Percentiles rank a stretch among this genome's conserved stretches.
Conservation (phyloP, 2,797 vertebrate genomes). For the Australoheros facetus region DNA sequence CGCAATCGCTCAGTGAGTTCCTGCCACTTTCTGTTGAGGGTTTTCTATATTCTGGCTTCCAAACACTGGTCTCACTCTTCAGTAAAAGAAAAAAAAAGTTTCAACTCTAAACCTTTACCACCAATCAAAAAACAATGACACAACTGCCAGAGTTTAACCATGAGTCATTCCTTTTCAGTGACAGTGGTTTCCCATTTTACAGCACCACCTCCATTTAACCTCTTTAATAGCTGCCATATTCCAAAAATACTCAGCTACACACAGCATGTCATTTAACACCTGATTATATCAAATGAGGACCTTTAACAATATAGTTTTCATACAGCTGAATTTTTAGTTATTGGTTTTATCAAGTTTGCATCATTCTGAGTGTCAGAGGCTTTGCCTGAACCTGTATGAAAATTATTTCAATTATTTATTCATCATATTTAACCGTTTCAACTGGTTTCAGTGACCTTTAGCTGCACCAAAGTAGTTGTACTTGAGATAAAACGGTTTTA, state of each 20-base stretch:
- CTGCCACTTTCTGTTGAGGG: not conserved
- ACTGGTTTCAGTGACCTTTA: not conserved
- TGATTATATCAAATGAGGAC: not conserved
- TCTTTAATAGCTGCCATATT: not conserved
- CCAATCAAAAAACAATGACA: slow-evolving; percentile 16
- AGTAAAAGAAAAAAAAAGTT: not conserved
- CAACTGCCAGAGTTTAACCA: not conserved
- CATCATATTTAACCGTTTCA: not conserved
- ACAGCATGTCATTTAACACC: no score
- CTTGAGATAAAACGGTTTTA: no score
- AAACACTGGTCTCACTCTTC: not conserved
- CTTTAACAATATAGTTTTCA: not conserved
- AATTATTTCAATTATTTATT: not conserved
- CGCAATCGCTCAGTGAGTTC: slow-evolving; percentile 23
- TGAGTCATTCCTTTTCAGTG: not conserved
- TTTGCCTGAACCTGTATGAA: rapidly evolving
- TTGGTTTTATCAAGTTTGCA: not conserved
- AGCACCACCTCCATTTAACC: not conserved
- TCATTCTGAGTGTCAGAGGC: not conserved
- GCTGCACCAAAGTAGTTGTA: no score
- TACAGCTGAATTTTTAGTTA: not conserved
- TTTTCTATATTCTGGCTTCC: not conserved
- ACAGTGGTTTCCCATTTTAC: not conserved
- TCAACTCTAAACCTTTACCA: not conserved
- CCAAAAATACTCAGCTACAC: not conserved